phyloP scores from a whole-genome alignment of 1,140 invertebrate genomes.

The Meloidogyne chitwoodi region DNA sequence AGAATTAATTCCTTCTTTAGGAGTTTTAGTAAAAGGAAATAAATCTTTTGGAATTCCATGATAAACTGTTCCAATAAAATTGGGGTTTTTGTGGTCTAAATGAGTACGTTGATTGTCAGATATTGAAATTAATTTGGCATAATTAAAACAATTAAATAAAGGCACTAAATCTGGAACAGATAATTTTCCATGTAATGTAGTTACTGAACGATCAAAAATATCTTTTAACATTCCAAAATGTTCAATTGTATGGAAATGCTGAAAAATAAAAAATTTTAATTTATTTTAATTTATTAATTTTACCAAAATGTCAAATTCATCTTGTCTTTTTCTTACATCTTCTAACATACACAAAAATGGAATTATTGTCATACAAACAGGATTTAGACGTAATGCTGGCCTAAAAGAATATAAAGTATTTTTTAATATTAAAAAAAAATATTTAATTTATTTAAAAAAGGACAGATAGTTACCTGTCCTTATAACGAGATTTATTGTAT shows the following conservation, averaged over 20 bases:
- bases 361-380: not conserved
- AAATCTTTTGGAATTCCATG: conserved; percentile 16
- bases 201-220: not conserved
- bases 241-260: conserved; percentile 1
- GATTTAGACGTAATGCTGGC: not conserved
- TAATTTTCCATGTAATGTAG: conserved; percentile 2
- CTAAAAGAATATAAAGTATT: no score
- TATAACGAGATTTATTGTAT: no score
- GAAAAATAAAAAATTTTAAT: not conserved
- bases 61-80: conserved; percentile 19
- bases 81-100: not conserved
- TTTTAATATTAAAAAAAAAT: no score
- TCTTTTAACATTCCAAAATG: conserved; percentile 3
- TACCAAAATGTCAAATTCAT: conserved; percentile 6
- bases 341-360: conserved; percentile 4
- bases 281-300: not conserved
- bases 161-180: conserved; percentile 2
- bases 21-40: not conserved
- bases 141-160: conserved; percentile 9
- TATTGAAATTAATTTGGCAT: conserved; percentile 15
- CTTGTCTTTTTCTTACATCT: not conserved
- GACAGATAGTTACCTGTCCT: no score
- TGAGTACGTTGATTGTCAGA: conserved; percentile 22
- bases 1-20: not conserved
- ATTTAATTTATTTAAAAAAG: no score